phyloP scores from a whole-genome alignment of 2,797 vertebrate species.

The Enteromius argenteus region DNA sequence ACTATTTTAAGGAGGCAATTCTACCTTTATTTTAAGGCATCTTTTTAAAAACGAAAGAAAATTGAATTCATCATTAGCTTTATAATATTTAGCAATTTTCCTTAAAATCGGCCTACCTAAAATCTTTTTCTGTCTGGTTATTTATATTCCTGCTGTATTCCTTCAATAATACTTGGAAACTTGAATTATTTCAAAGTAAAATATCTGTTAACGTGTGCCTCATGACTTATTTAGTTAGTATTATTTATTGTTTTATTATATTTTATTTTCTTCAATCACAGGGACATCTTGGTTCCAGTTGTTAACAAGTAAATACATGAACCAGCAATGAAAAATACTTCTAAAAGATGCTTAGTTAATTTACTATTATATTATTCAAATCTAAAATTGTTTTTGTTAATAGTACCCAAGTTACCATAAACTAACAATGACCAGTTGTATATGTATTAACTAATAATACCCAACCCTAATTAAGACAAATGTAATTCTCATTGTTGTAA shows the following conservation, averaged over 20 bases:
- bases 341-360: not conserved
- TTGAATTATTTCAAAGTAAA: constrained; percentile 3
- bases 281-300: not conserved
- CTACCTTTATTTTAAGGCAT: not conserved
- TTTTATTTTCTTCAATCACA: not conserved
- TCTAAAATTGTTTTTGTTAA: not conserved
- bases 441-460: not conserved
- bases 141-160: not conserved
- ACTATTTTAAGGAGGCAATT: not conserved
- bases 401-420: not conserved
- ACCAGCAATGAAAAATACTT: not conserved
- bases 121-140: not conserved
- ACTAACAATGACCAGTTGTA: not conserved
- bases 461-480: not conserved
- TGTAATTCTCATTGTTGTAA: not conserved
- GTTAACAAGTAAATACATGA: not conserved
- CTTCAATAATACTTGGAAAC: not conserved
- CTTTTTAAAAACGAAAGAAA: not conserved
- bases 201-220: not conserved
- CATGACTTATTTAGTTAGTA: not conserved
- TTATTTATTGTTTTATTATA: not conserved
- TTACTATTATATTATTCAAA: not conserved
- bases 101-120: not conserved
- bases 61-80: not conserved
- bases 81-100: not conserved